A percentile compares a stretch with the other conserved stretches of the same genome.
Conservation (phyloP, 1,140 invertebrate species). For the Atopsyche davidsoni region DNA sequence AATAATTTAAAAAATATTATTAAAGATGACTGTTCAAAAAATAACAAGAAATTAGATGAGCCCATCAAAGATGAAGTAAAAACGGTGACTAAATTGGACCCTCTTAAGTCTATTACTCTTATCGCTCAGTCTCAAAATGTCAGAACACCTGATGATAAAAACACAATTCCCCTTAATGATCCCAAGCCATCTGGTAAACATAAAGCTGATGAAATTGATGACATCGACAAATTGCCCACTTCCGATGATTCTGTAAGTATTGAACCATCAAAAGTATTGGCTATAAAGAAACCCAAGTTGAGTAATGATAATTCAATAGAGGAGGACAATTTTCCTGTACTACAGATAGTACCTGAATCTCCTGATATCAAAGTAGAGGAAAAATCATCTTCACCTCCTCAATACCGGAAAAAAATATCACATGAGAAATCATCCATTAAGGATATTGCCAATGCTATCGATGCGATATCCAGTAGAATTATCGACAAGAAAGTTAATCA, state of each 20-base stretch:
- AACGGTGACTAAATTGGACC: background rate
- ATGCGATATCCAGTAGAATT: slow-evolving; percentile 19
- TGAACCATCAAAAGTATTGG: slow-evolving; percentile 5
- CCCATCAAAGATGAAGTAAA: background rate
- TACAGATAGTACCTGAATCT: too few species aligned
- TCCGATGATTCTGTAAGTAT: background rate
- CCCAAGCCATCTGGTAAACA: slow-evolving; percentile 14
- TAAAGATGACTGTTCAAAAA: too few species aligned
- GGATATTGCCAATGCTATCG: slow-evolving; percentile 17
- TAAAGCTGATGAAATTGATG: slow-evolving; percentile 13
- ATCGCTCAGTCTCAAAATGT: too few species aligned
- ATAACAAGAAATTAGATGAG: too few species aligned
- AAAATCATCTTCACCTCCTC: background rate
- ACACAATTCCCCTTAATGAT: slow-evolving; percentile 5
- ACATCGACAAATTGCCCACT: background rate
- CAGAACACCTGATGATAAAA: background rate
- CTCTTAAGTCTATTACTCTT: too few species aligned
- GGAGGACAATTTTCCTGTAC: too few species aligned
- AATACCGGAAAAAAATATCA: slow-evolving; percentile 2
- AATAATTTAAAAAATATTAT: too few species aligned
- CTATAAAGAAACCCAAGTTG: slow-evolving; percentile 13
- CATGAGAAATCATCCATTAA: slow-evolving; percentile 14
- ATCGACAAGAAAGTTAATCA: slow-evolving; percentile 18
- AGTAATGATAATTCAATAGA: slow-evolving; percentile 18
- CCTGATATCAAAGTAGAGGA: too few species aligned